Base-by-base conservation (phyloP, 2,797 vertebrate genomes). In the Syngnathus rostellatus region DNA sequence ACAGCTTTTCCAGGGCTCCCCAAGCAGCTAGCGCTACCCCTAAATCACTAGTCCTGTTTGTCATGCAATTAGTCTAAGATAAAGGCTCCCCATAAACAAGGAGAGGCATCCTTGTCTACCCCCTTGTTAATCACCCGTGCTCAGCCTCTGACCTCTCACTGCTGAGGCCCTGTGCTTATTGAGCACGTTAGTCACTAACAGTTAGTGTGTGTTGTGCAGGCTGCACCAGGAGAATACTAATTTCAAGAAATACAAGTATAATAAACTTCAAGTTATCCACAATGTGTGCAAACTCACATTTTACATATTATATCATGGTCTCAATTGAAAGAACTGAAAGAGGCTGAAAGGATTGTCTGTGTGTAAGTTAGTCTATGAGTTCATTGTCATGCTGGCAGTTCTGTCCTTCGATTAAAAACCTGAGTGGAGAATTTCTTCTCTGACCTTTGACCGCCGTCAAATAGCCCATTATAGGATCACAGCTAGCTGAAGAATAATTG, bases 51-150 rank as follows among this genome's bases (percentile, higher is more conserved):
- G 75, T 74, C 71, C 74, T 72, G 83, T 87, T 88, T 88, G 77
- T 83, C 80, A 83, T 73, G 77, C 81, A 88, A 88, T 91, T 88
- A 91, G 85, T 75, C 76, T 65, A 21, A 43, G 31, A 85, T 82
- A 80, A 82, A 88, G 80, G 70, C 71, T 66, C 63, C 76, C 71
- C 78, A 7, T 89, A 89, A 89, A 78, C 88, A 75, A 84, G 74
- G 75, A 61, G 65, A 75, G 77, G 55, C 87, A 76, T 81, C 82
- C 65, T 48, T 43, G 68, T 77, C 78, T 73, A 43, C 76, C 81
- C 68, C 78, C 68, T 68, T 77, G 77, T 88, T 85, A 79, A 67
- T 78, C 75, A 87, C 66, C 66, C 81, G 11, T 64, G 72, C 79
- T 79, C 78, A 79, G 75, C 77, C 72, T 83, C 69, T 86, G 83